Conservation (phyloP, 2,113 vertebrate species). For the Oncorhynchus tshawytscha region DNA sequence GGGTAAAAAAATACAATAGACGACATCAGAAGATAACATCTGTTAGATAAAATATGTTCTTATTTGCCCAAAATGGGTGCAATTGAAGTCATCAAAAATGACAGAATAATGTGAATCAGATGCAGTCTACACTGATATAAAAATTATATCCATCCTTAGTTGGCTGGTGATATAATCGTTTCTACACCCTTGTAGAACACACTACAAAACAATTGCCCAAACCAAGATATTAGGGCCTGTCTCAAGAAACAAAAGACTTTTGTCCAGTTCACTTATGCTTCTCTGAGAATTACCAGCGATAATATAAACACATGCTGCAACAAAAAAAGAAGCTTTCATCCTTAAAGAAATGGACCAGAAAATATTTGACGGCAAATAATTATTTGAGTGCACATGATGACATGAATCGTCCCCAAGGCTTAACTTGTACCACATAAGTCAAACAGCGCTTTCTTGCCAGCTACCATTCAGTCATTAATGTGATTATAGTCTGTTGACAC, state of each 20-base stretch:
- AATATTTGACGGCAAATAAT: not conserved
- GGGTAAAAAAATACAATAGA: no score
- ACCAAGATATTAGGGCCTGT: constrained; percentile 4
- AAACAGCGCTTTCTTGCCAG: not conserved
- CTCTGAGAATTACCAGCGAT: not conserved
- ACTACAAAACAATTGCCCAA: not conserved
- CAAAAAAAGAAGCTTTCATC: not conserved
- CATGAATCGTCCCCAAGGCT: not conserved
- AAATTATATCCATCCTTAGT: no score
- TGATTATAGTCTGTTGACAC: not conserved
- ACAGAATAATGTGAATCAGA: no score
- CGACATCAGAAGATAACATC: no score
- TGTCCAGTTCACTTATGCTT: constrained; percentile 5
- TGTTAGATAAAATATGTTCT: no score
- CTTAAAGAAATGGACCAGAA: constrained; percentile 13
- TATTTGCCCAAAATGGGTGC: no score
- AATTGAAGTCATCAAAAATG: no score
- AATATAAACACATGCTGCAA: constrained; percentile 3
- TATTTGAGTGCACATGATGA: not conserved
- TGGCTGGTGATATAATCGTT: not conserved
- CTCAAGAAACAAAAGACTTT: not conserved
- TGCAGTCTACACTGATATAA: no score
- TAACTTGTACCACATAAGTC: not conserved
- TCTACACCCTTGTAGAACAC: not conserved
- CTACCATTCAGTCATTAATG: not conserved